Evolutionary conservation across 1,140 invertebrate species (phyloP), one percentile per base, ranked within the genome.

Genomic region (Leptinotarsa undecemlineata): DNA sequence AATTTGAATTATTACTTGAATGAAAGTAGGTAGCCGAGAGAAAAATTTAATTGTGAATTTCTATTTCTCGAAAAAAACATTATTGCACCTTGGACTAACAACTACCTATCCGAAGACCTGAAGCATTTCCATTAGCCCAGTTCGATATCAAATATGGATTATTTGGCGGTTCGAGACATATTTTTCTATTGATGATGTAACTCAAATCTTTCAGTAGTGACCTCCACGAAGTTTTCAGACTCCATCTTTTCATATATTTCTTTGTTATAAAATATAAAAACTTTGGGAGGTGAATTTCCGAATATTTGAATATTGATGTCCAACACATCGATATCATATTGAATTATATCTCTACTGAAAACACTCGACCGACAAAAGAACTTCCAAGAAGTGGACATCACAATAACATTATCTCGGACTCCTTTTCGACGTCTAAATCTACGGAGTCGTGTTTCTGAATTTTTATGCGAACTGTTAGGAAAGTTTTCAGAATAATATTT

Each of bases 241-340:
- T 19, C 17, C 51, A 57, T 17, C 13, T 57, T n/a, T 57, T 57
- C 51, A 2, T 57, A 57, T 57, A n/a, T 57, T 57, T 57, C 51
- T 57, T 57, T 57, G 3, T 57, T 8, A 19, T 19, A 57, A 57
- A 5, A n/a, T 19, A 57, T 42, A 69, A 69, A 69, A 79, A 80
- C 73, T 80, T 80, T 70, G 73, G 73, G 76, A 81, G 79, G 80
- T 81, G 78, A 81, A 81, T 77, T 79, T 74, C 70, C 62, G 60
- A 64, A 76, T 79, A 82, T 81, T 81, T 82, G 79, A 82, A 82
- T 82, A 82, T 80, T 78, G 80, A 81, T 81, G 51, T 5, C 74
- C 76, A 77, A 74, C 17, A 76, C 78, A 78, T 77, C 71, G 70
- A 72, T 72, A 62, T 76, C 21, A 68, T 73, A 74, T 77, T 77